Percentiles rank a stretch among this genome's conserved stretches.
Evolutionary conservation across 1,140 invertebrate species (phyloP).

Genomic region (Drosophila ficusphila): DNA sequence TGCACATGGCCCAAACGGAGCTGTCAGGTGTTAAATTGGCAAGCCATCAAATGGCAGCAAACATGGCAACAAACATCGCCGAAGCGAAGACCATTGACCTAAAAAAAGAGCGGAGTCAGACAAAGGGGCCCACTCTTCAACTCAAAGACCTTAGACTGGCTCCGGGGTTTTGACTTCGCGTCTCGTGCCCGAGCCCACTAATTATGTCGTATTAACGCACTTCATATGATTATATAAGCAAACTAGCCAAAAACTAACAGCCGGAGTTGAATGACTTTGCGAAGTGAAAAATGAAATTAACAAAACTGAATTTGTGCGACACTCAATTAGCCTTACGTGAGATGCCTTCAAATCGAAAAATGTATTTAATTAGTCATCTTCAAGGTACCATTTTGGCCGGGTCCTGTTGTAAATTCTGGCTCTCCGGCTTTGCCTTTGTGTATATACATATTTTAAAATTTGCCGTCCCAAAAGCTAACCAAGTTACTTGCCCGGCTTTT

Average conservation of each 20-base stretch:
- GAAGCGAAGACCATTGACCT: slow-evolving; percentile 66
- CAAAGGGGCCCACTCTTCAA: slow-evolving; percentile 49
- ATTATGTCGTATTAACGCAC: slow-evolving; percentile 79
- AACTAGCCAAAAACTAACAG: slow-evolving; percentile 41
- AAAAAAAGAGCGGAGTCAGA: slow-evolving; percentile 54
- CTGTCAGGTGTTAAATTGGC: slow-evolving; percentile 78
- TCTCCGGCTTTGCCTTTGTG: slow-evolving; percentile 39
- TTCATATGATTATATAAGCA: slow-evolving; percentile 65
- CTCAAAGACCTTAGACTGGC: slow-evolving; percentile 22
- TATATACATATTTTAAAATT: slow-evolving; percentile 48
- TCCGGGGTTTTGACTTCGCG: slow-evolving; percentile 31
- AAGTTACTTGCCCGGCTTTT: slow-evolving; percentile 49
- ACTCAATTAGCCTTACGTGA: slow-evolving; percentile 37
- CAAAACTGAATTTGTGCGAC: slow-evolving; percentile 21
- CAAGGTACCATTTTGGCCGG: not conserved
- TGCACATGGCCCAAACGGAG: slow-evolving; percentile 46
- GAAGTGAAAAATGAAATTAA: slow-evolving; percentile 12
- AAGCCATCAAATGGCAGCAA: slow-evolving; percentile 62
- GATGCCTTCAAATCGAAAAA: slow-evolving; percentile 1
- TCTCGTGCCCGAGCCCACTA: slow-evolving; percentile 54
- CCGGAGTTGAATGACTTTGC: slow-evolving; percentile 66
- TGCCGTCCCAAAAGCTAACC: slow-evolving; percentile 25
- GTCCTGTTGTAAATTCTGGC: slow-evolving; percentile 19
- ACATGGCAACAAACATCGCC: slow-evolving; percentile 57
- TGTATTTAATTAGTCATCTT: slow-evolving; percentile 42